Evolutionary conservation across 2,888 invertebrate genomes (phyloP).

Genomic region (Drepana falcataria): DNA sequence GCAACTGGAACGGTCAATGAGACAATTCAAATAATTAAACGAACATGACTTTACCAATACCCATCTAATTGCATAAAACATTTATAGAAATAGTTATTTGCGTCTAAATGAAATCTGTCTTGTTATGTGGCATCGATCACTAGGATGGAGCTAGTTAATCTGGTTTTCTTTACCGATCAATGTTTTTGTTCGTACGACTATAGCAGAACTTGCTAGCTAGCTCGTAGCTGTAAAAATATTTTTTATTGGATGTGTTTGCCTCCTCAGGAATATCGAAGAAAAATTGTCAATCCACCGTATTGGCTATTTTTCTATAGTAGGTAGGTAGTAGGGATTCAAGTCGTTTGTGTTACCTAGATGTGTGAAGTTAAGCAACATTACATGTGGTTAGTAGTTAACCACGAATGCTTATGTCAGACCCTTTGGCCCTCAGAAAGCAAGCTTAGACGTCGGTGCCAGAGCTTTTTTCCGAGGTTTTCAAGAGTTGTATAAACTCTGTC

Average conservation of each 20-base stretch:
- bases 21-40: no score
- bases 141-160: not conserved
- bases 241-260: constrained; percentile 20
- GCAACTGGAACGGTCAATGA: constrained; percentile 11
- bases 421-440: no score
- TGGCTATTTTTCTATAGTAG: no score
- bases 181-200: not conserved
- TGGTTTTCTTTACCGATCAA: not conserved
- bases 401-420: no score
- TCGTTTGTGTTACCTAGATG: no score
- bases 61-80: not conserved
- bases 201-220: not conserved
- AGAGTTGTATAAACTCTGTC: no score
- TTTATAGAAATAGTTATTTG: not conserved
- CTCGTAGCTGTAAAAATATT: constrained; percentile 1
- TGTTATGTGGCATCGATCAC: not conserved
- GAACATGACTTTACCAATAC: constrained; percentile 1
- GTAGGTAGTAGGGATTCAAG: not conserved
- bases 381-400: no score
- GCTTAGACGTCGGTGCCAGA: no score
- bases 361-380: no score
- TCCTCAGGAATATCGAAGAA: constrained; percentile 21
- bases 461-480: no score
- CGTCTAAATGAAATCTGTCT: not conserved
- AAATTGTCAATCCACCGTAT: not conserved